Conservation (phyloP, 2,888 invertebrate species). For the Nephrotoma guestfalica region DNA sequence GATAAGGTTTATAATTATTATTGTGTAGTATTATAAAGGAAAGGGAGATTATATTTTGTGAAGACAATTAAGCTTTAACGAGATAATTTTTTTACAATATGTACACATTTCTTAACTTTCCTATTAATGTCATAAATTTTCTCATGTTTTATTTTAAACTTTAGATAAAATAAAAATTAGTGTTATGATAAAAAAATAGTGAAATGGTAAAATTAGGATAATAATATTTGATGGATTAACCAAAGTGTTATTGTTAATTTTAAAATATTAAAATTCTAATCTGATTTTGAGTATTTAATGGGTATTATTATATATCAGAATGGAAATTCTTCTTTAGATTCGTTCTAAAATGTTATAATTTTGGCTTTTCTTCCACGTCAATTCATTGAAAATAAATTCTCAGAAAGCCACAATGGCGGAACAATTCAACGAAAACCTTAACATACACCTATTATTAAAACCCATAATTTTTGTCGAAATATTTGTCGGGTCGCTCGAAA, state of each 20-base stretch:
- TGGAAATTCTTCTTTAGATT: too few species aligned
- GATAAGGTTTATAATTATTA: background rate
- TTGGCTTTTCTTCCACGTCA: too few species aligned
- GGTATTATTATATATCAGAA: too few species aligned
- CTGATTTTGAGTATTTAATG: too few species aligned
- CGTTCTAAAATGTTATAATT: too few species aligned
- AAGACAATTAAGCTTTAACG: background rate
- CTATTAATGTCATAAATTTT: background rate
- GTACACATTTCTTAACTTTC: background rate
- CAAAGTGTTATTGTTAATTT: background rate
- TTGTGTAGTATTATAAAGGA: background rate
- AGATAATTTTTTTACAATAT: background rate
- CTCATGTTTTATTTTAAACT: background rate
- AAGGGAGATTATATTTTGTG: background rate
- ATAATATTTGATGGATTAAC: background rate
- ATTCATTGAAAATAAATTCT: too few species aligned
- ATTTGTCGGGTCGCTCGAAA: too few species aligned
- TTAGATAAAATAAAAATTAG: background rate
- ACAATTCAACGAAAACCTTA: too few species aligned
- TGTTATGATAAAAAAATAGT: background rate
- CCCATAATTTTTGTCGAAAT: too few species aligned
- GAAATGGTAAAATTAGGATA: background rate
- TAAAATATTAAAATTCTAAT: too few species aligned
- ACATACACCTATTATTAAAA: too few species aligned
- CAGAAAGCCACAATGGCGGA: too few species aligned